Percentiles rank a stretch among this genome's conserved stretches.
phyloP scores from a whole-genome alignment of 2,797 vertebrate genomes.

The Xiphophorus birchmanni region DNA sequence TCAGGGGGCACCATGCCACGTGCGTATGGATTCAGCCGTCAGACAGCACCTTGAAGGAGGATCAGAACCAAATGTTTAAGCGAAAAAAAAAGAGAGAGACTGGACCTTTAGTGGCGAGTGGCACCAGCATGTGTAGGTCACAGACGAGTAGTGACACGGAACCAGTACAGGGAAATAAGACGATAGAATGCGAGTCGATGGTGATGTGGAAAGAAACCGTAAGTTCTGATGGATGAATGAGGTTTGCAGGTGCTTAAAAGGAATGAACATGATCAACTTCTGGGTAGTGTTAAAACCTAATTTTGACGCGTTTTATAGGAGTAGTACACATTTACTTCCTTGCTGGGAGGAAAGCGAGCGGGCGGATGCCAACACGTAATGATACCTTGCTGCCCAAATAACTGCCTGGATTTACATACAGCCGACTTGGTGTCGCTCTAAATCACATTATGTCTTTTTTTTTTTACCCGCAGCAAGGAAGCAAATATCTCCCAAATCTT shows the following conservation, averaged over 20 bases:
- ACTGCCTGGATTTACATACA: neutral
- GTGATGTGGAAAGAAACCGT: neutral
- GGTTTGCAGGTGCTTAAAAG: conserved; percentile 22
- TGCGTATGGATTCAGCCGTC: conserved; percentile 64
- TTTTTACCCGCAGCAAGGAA: conserved; percentile 14
- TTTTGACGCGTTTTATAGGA: conserved; percentile 22
- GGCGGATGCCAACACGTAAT: neutral
- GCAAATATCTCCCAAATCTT: conserved; percentile 8
- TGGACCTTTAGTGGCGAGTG: conserved; percentile 42
- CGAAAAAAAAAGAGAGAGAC: conserved; percentile 25
- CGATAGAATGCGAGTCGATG: neutral
- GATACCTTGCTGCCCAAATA: neutral
- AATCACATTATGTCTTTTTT: neutral
- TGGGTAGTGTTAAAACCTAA: conserved; percentile 53
- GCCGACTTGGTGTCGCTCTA: neutral
- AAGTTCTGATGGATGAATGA: conserved; percentile 4
- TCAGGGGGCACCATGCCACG: conserved; percentile 42
- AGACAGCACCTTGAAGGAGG: conserved; percentile 75
- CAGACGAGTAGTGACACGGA: conserved; percentile 54
- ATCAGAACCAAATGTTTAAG: conserved; percentile 48
- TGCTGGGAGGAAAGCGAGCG: conserved; percentile 4
- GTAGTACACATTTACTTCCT: neutral
- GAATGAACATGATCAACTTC: conserved; percentile 4
- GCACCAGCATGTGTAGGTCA: conserved; percentile 31
- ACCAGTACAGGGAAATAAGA: conserved; percentile 28